Conservation (phyloP, 2,888 invertebrate genomes). For the Sepioteuthis lessoniana region DNA sequence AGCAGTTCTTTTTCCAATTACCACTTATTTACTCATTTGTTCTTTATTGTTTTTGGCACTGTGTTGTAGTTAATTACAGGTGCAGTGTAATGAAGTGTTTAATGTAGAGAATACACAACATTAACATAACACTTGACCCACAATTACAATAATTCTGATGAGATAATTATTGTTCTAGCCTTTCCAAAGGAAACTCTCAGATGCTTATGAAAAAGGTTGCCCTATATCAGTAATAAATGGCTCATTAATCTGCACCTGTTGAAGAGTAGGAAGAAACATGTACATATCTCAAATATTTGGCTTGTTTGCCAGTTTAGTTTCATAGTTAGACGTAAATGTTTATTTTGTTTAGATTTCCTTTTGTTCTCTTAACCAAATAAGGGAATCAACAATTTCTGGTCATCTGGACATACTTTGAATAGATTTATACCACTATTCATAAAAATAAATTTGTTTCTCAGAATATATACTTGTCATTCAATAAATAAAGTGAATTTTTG, state of each 20-base stretch:
- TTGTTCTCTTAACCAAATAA: neutral
- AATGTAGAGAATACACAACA: neutral
- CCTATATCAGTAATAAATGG: neutral
- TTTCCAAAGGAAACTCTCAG: neutral
- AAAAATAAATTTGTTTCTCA: no score
- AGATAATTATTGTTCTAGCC: neutral
- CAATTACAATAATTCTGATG: neutral
- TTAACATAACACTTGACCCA: neutral
- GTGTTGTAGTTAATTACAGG: neutral
- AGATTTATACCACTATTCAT: neutral
- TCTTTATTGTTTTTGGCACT: neutral
- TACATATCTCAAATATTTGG: neutral
- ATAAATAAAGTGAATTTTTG: no score
- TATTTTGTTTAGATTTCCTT: neutral
- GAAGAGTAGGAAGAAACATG: neutral
- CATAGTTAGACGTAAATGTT: neutral
- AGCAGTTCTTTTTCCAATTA: neutral
- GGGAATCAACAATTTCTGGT: neutral
- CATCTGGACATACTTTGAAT: neutral
- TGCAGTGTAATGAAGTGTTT: neutral
- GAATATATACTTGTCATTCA: no score
- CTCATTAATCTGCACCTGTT: neutral
- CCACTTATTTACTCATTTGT: neutral
- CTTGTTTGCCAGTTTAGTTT: neutral
- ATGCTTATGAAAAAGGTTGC: neutral